Base-by-base conservation (phyloP, 2,113 vertebrate species). In the Strix uralensis region DNA sequence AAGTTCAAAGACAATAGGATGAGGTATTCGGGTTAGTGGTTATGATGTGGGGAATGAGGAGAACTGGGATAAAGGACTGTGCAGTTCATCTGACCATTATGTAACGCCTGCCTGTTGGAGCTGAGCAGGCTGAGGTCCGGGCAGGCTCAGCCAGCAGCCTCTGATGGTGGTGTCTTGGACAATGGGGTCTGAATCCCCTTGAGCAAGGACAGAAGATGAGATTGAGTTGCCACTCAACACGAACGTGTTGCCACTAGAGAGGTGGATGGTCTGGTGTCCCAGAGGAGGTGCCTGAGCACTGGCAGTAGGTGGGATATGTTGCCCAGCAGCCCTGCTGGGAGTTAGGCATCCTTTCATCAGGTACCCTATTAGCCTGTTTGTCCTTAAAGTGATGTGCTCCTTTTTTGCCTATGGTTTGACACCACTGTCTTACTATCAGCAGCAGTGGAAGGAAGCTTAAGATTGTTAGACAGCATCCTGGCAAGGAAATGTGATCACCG, bases 231-330 rank as follows among this genome's bases (percentile, higher is more conserved):
- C 5, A 2, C 63, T 51, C 18, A 46, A 3, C 2, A 3, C 0
- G 8, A 71, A 16, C 1, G 1, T 0, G 0, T 47, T 52, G 20
- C 57, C 15, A 34, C 44, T n/a, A 34, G 40, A 46, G 52, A 40
- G 9, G 4, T 55, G 19, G 21, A 19, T 75, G 51, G 46, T 81
- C 29, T 61, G 46, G 5, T 4, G 5, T 66, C 25, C 46, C 42
- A 34, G 51, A 62, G 27, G 20, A 58, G 32, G 5, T 55, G 15
- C 15, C 74, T 42, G 42, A 73, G 55, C 32, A 6, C 16, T 87
- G 78, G 13, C 38, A 49, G 16, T 17, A 49, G 5, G 11, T 21
- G 13, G 55, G 47, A 85, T 49, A 22, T 26, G 36, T 71, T 36
- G 13, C 30, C 47, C 4, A 3, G 34, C 34, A 29, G 7, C 9